A percentile compares a stretch with the other conserved stretches of the same genome.
These are phyloP conservation scores for Sebastes taczanowskii DNA, from an alignment of 2,797 vertebrate genomes.

Conservation along the genomic window DNA sequence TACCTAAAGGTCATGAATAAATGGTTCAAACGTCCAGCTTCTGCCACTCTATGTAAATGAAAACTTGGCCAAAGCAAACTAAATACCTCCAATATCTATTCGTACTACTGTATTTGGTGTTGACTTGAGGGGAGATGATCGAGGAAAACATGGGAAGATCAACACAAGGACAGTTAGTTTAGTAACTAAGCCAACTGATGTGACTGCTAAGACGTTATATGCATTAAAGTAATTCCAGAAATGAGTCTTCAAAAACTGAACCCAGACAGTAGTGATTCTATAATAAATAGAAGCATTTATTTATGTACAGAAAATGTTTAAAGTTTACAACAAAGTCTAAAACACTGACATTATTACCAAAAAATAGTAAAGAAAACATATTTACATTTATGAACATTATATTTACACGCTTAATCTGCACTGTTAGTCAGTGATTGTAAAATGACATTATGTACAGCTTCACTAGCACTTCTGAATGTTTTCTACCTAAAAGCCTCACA, in stretches of 20 bases:
- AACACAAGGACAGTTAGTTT: not conserved
- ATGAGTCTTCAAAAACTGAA: conserved; percentile 3
- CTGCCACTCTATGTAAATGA: not conserved
- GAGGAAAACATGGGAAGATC: not conserved
- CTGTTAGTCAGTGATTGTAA: conserved; percentile 16
- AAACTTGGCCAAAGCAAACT: not conserved
- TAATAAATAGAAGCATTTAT: conserved; percentile 83
- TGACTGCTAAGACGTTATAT: not conserved
- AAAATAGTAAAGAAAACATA: conserved; percentile 51
- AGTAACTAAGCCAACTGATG: not conserved
- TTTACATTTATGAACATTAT: conserved; percentile 77
- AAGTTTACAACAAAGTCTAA: conserved; percentile 45
- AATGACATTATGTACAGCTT: conserved; percentile 17
- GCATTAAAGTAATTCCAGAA: not conserved
- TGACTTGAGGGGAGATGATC: not conserved
- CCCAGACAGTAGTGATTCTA: conserved; percentile 40
- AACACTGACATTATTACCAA: conserved; percentile 21
- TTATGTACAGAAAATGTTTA: conserved; percentile 67
- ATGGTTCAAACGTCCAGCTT: not conserved
- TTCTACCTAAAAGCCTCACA: not conserved
- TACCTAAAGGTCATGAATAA: not conserved
- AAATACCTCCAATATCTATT: not conserved
- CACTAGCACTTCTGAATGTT: conserved; percentile 1
- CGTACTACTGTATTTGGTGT: not conserved
- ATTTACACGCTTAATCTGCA: conserved; percentile 68